phyloP scores from a whole-genome alignment of 2,113 vertebrate genomes.

The Acrocephalus arundinaceus region DNA sequence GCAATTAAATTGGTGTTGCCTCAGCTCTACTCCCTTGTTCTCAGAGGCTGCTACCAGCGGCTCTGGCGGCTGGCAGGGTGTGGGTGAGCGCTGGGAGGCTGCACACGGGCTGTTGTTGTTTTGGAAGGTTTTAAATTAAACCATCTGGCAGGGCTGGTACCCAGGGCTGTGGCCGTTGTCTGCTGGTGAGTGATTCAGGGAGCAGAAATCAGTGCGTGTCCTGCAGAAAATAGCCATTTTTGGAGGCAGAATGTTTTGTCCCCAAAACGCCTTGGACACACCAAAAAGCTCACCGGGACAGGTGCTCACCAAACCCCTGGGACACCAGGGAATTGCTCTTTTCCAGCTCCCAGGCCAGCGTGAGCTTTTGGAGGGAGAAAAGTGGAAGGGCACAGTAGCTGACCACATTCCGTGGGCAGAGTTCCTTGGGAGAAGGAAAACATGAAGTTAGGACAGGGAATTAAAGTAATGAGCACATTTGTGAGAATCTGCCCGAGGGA shows the following conservation, averaged over 20 bases:
- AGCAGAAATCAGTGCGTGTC: background rate
- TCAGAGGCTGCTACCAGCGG: background rate
- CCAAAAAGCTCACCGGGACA: background rate
- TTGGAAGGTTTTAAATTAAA: background rate
- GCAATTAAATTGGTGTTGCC: background rate
- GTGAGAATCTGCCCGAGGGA: background rate
- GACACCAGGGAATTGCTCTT: background rate
- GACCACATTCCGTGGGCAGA: background rate
- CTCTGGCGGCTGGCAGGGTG: background rate
- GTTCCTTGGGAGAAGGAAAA: background rate
- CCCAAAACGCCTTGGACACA: background rate
- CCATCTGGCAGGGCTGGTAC: background rate
- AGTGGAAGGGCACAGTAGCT: background rate
- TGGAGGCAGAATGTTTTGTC: rapidly evolving
- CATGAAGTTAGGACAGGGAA: background rate
- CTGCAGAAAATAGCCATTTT: background rate
- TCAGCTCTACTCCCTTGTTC: background rate
- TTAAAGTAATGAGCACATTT: background rate
- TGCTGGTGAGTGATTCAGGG: rapidly evolving
- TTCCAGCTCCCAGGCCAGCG: rapidly evolving
- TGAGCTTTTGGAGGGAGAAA: background rate
- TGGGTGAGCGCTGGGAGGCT: background rate
- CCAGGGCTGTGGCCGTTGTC: rapidly evolving
- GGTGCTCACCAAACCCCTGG: background rate
- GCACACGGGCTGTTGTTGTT: background rate